Evolutionary conservation across 2,888 invertebrate genomes (phyloP).

Genomic region (Sicus ferrugineus): DNA sequence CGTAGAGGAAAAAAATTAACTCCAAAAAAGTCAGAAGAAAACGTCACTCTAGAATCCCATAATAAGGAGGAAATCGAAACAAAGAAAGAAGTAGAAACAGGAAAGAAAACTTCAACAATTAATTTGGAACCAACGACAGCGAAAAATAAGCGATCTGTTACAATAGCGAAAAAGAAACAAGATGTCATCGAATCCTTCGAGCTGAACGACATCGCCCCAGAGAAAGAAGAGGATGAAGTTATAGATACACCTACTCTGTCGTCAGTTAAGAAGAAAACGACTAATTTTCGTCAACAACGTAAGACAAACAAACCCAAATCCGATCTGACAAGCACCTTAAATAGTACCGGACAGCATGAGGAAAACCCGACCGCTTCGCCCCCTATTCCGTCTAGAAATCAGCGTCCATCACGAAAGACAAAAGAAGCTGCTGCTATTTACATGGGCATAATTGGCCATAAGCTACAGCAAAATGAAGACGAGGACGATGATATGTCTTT

Average conservation of each 20-base stretch:
- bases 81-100: conserved; percentile 6
- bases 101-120: background rate
- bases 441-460: conserved; percentile 77
- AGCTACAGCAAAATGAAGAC: conserved; percentile 71
- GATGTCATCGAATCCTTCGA: background rate
- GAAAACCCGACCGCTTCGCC: conserved; percentile 45
- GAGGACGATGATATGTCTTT: conserved; percentile 72
- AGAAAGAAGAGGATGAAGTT: conserved; percentile 24
- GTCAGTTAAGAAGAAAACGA: conserved; percentile 47
- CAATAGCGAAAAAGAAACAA: conserved; percentile 35
- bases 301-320: conserved; percentile 40
- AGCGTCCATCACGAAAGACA: conserved; percentile 73
- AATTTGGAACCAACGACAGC: conserved; percentile 18
- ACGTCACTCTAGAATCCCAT: too few species aligned
- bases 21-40: conserved; percentile 14
- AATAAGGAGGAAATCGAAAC: conserved; percentile 19
- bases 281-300: conserved; percentile 45
- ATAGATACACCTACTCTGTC: conserved; percentile 34
- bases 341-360: conserved; percentile 38
- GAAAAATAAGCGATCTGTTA: conserved; percentile 32
- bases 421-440: conserved; percentile 79
- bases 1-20: conserved; percentile 30
- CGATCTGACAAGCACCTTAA: conserved; percentile 30
- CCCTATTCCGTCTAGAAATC: conserved; percentile 51
- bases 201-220: conserved; percentile 24